phyloP scores from a whole-genome alignment of 2,113 vertebrate genomes.

The Cryptotis parvus region DNA sequence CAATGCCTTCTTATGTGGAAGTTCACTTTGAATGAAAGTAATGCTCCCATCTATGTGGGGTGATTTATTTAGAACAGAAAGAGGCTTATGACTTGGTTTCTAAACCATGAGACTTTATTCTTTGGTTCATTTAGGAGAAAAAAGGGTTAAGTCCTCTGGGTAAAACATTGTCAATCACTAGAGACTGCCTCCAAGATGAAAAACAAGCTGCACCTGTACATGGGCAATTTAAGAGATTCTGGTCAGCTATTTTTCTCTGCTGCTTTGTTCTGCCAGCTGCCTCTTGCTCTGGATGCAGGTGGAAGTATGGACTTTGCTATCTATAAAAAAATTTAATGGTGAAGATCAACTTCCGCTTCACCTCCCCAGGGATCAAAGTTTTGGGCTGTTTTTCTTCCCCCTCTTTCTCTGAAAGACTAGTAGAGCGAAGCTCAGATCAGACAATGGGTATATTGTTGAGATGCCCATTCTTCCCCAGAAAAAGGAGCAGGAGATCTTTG shows the following conservation, averaged over 20 bases:
- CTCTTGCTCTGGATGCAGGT: constrained; percentile 91
- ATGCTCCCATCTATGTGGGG: background rate
- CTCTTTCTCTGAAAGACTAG: constrained; percentile 66
- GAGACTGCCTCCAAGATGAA: constrained; percentile 86
- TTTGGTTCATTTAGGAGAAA: constrained; percentile 56
- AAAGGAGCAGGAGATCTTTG: constrained; percentile 60
- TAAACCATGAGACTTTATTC: background rate
- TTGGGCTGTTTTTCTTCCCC: constrained; percentile 42
- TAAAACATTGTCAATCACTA: constrained; percentile 88
- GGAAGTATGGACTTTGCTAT: constrained; percentile 91
- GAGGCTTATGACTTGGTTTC: background rate
- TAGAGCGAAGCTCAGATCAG: constrained; percentile 62
- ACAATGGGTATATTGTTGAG: constrained; percentile 63
- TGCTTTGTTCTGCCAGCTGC: constrained; percentile 92
- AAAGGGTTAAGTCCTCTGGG: constrained; percentile 86
- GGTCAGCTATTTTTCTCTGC: constrained; percentile 88
- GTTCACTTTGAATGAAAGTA: background rate
- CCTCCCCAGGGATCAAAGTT: constrained; percentile 89
- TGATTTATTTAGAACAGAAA: background rate
- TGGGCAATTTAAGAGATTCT: constrained; percentile 88
- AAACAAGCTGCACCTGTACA: constrained; percentile 92
- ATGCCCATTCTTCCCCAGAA: constrained; percentile 1
- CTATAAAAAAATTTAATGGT: constrained; percentile 91
- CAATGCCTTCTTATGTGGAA: background rate
- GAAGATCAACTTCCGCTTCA: constrained; percentile 90